Conservation (phyloP, 2,797 vertebrate species). For the Bradypodion ventrale region DNA sequence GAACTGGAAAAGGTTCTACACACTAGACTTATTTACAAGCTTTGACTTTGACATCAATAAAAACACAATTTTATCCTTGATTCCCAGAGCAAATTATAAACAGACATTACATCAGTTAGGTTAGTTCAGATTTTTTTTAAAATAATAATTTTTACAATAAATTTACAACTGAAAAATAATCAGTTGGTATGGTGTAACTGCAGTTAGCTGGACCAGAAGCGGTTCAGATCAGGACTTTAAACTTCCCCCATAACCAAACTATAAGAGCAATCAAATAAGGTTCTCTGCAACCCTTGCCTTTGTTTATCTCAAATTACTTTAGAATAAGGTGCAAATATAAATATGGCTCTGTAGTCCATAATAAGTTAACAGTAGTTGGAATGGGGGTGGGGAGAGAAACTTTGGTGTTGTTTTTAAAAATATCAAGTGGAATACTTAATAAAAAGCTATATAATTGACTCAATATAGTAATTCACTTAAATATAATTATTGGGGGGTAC, state of each 20-base stretch:
- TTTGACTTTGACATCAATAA: constrained; percentile 62
- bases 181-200: constrained; percentile 42
- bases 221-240: constrained; percentile 25
- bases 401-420: constrained; percentile 38
- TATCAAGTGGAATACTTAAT: constrained; percentile 26
- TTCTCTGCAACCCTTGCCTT: background rate
- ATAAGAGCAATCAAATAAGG: constrained; percentile 16
- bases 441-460: constrained; percentile 14
- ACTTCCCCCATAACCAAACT: constrained; percentile 19
- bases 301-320: constrained; percentile 36
- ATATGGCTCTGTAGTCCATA: constrained; percentile 50
- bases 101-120: constrained; percentile 68
- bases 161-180: constrained; percentile 67
- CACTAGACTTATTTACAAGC: constrained; percentile 67
- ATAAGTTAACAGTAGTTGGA: constrained; percentile 23
- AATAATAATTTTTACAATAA: constrained; percentile 71
- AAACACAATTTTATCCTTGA: constrained; percentile 66
- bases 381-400: constrained; percentile 41
- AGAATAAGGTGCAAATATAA: constrained; percentile 62
- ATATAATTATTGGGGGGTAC: constrained; percentile 9
- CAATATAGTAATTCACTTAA: constrained; percentile 25
- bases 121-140: constrained; percentile 59
- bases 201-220: constrained; percentile 38
- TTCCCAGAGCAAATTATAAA: constrained; percentile 71
- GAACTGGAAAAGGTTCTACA: constrained; percentile 62